A percentile compares a stretch with the other conserved stretches of the same genome.
Evolutionary conservation across 2,888 invertebrate species (phyloP).

Genomic region (Agrochola lychnidis): DNA sequence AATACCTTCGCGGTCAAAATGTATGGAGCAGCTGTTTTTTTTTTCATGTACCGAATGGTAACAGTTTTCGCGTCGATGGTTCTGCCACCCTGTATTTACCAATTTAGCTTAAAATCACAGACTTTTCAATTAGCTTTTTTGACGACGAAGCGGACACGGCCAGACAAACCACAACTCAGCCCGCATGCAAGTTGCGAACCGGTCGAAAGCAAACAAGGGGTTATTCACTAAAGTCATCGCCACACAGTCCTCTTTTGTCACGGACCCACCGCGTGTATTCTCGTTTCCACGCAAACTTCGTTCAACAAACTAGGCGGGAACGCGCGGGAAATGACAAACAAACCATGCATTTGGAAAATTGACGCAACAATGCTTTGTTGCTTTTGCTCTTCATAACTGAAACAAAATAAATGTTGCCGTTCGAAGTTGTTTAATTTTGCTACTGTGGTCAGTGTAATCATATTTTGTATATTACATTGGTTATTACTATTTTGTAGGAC

Average conservation of each 20-base stretch:
- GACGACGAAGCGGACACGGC: neutral
- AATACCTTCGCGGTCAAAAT: too few species aligned
- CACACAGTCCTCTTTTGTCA: slow-evolving; percentile 25
- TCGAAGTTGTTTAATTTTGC: slow-evolving; percentile 5
- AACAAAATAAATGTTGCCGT: neutral
- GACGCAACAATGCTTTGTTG: slow-evolving; percentile 39
- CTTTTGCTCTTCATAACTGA: slow-evolving; percentile 3
- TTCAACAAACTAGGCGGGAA: slow-evolving; percentile 35
- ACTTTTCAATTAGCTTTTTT: neutral
- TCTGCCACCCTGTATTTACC: neutral
- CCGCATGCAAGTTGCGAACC: slow-evolving; percentile 38
- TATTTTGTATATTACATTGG: neutral
- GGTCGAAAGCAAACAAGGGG: slow-evolving; percentile 32
- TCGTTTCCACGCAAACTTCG: slow-evolving; percentile 28
- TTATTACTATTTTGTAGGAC: neutral
- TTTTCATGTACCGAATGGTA: too few species aligned
- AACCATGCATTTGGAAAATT: slow-evolving; percentile 35
- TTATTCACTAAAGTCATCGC: slow-evolving; percentile 29
- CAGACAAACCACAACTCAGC: slow-evolving; percentile 2
- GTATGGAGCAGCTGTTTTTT: too few species aligned
- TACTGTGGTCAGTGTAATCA: neutral
- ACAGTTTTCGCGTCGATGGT: too few species aligned
- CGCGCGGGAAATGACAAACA: slow-evolving; percentile 45
- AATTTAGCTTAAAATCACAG: neutral
- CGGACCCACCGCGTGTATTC: slow-evolving; percentile 5